Base-by-base conservation (phyloP, 2,888 invertebrate species). In the Nemotelus pantherinus region DNA sequence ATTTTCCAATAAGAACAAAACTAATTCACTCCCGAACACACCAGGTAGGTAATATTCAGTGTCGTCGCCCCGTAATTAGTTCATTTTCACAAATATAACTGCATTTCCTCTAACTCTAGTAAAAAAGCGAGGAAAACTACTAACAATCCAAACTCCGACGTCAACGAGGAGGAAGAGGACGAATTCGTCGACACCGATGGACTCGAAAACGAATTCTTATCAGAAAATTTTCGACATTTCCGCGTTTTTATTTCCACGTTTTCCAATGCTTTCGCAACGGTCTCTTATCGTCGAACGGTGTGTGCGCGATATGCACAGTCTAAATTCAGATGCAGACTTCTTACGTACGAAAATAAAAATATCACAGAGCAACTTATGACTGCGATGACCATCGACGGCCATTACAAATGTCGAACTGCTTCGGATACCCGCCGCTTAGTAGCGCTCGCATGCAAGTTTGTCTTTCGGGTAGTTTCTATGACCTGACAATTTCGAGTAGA, bases 321-420 rank as follows among this genome's bases (percentile, higher is more conserved):
- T 41, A 47, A 70, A 10, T 55, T 70, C 55, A 55, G 53, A 25
- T 55, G 53, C 76, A 76, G 72, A 74, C 68, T 77, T 50, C 25
- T 25, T 75, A 76, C 79, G 78, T 78, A 79, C 77, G 78, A 78
- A 79, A 79, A 79, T 79, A 79, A 78, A 79, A 79, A 79, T 79
- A 79, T 79, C 79, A 79, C 79, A 79, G 79, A 70, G 74, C 64
- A 77, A 76, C 77, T 78, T 79, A 70, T 75, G 78, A 79, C 77
- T 79, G 77, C 76, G 72, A 78, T 75, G 79, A 79, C 78, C 78
- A 78, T 48, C 78, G 75, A 65, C 79, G 79, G 79, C 79, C 78
- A 79, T 79, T 79, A 79, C 78, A 79, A 79, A 79, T 79, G 79
- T 79, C 79, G 78, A 76, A 77, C 72, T 77, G 63, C 47, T 79